Evolutionary conservation across 2,888 invertebrate species (phyloP).

Genomic region (Monopis laevigella): DNA sequence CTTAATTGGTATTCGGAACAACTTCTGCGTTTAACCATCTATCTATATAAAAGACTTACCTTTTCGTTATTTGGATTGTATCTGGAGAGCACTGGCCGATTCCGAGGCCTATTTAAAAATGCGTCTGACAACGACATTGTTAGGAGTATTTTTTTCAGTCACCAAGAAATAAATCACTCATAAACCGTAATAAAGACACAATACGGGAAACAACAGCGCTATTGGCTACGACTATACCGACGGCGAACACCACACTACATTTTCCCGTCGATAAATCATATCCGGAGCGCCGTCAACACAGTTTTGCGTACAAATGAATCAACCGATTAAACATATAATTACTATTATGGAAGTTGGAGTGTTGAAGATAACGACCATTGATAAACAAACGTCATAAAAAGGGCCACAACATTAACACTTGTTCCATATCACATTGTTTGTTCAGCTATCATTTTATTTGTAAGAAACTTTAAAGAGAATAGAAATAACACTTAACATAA

Average conservation of each 20-base stretch:
- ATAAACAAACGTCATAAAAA: no score
- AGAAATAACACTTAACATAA: no score
- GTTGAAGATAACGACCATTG: no score
- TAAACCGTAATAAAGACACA: background rate
- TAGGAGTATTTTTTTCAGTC: constrained; percentile 15
- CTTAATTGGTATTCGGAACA: no score
- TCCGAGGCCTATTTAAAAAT: constrained; percentile 44
- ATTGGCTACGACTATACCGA: background rate
- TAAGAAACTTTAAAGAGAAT: no score
- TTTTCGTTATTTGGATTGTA: constrained; percentile 47
- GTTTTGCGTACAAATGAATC: constrained; percentile 41
- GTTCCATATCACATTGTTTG: no score
- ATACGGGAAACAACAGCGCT: constrained; percentile 23
- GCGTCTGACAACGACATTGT: constrained; percentile 55
- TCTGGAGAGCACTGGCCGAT: constrained; percentile 52
- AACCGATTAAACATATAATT: constrained; percentile 51
- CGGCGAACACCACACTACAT: constrained; percentile 49
- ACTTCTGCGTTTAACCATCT: no score
- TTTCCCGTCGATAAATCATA: constrained; percentile 64
- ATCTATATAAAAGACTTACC: constrained; percentile 30
- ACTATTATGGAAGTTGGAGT: no score
- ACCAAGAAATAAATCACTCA: background rate
- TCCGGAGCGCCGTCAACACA: constrained; percentile 50
- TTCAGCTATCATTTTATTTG: no score
- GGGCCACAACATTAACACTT: no score